These are phyloP conservation scores for Nyleta sp. DNA, from an alignment of 2,888 invertebrate genomes.

Conservation along the genomic window DNA sequence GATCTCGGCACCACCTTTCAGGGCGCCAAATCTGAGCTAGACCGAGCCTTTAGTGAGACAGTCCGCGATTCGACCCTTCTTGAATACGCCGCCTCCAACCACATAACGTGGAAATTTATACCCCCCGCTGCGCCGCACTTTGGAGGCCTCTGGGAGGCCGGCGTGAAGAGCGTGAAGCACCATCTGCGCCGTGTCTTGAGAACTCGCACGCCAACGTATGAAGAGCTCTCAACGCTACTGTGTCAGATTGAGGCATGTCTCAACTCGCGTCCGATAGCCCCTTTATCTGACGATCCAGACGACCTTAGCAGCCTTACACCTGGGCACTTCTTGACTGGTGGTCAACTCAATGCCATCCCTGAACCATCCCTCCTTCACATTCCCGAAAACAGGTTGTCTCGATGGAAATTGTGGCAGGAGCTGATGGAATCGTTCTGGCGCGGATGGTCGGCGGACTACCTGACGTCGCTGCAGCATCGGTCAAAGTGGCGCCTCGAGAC, in stretches of 20 bases:
- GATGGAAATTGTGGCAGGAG: background rate
- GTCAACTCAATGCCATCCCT: background rate
- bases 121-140: conserved; percentile 7
- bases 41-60: background rate
- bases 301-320: background rate
- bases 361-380: background rate
- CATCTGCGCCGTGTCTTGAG: background rate
- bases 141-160: conserved; percentile 2
- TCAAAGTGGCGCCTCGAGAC: background rate
- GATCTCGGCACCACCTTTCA: background rate
- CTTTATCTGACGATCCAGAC: background rate
- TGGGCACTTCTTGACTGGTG: conserved; percentile 7
- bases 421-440: background rate
- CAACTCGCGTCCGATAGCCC: background rate
- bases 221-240: conserved; percentile 3
- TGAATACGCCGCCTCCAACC: background rate
- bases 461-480: background rate
- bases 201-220: background rate
- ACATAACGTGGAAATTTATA: background rate
- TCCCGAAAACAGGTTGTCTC: background rate
- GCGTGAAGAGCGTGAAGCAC: background rate
- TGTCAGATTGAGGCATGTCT: conserved; percentile 2
- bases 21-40: background rate
- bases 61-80: background rate
- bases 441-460: background rate